Conservation (phyloP, 2,113 vertebrate genomes). For the Centropus unirufus region DNA sequence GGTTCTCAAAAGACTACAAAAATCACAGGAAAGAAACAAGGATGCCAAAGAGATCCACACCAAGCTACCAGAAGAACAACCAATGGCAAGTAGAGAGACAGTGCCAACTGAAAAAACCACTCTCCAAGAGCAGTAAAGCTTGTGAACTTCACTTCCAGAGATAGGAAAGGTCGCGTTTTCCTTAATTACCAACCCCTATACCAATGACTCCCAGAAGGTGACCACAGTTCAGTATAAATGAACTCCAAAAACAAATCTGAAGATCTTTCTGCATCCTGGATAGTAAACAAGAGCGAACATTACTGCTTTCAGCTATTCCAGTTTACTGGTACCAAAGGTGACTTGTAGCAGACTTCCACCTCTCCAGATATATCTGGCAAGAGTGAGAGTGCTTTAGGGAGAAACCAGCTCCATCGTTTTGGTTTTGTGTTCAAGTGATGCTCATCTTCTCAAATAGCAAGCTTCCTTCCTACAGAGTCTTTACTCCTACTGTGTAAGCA, state of each 20-base stretch:
- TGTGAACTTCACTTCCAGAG: not conserved
- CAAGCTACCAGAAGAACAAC: not conserved
- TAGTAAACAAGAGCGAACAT: not conserved
- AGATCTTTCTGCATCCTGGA: not conserved
- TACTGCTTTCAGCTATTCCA: not conserved
- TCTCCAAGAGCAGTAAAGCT: not conserved
- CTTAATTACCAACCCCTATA: not conserved
- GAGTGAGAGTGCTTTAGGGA: not conserved
- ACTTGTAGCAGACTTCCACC: not conserved
- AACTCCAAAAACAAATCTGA: not conserved
- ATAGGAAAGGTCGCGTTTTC: not conserved
- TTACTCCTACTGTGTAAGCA: not conserved
- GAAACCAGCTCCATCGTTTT: not conserved
- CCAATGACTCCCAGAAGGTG: not conserved
- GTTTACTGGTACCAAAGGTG: not conserved
- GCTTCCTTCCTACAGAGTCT: not conserved
- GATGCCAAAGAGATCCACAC: not conserved
- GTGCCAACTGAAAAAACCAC: not conserved
- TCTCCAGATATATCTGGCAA: not conserved
- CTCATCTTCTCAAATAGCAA: not conserved
- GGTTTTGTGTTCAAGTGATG: not conserved
- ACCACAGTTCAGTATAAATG: not conserved
- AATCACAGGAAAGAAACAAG: not conserved
- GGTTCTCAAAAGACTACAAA: not conserved
- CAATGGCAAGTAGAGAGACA: not conserved